Conservation (phyloP, 2,888 invertebrate genomes). For the Torymus auratus region DNA sequence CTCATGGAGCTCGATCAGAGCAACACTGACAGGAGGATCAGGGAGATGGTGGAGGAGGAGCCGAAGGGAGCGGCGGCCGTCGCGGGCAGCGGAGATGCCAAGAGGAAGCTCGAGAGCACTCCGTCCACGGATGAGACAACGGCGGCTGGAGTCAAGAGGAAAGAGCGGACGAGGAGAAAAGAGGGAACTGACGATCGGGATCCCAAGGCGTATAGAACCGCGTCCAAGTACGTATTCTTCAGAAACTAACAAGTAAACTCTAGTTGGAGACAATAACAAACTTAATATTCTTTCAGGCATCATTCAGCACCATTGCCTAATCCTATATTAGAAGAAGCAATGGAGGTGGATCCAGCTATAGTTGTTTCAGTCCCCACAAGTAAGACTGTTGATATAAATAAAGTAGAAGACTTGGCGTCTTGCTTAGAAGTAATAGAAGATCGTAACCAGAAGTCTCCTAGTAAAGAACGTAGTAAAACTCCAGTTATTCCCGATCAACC, state of each 20-base stretch:
- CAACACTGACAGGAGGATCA: conserved; percentile 85
- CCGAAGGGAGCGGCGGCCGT: conserved; percentile 74
- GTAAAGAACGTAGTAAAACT: conserved; percentile 74
- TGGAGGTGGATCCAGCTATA: conserved; percentile 68
- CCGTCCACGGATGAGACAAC: conserved; percentile 44
- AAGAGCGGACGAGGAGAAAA: conserved; percentile 80
- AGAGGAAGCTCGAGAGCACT: conserved; percentile 80
- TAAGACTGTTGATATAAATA: conserved; percentile 64
- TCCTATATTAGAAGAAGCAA: conserved; percentile 70
- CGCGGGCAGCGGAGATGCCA: conserved; percentile 78
- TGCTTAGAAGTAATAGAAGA: conserved; percentile 77
- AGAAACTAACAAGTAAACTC: background rate
- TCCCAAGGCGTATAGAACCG: conserved; percentile 66
- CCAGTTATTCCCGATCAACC: conserved; percentile 68
- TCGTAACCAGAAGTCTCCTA: conserved; percentile 73
- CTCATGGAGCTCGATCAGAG: conserved; percentile 84
- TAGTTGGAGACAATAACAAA: background rate
- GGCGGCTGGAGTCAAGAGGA: conserved; percentile 76
- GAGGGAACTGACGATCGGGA: conserved; percentile 69
- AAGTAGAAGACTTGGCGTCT: conserved; percentile 70
- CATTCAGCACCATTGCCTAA: conserved; percentile 71
- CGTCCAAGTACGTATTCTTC: conserved; percentile 63
- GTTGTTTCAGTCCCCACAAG: conserved; percentile 61
- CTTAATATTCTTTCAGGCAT: conserved; percentile 63
- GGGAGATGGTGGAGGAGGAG: conserved; percentile 81